These are phyloP conservation scores for Anastatus disparis DNA, from an alignment of 1,140 invertebrate species.

Conservation along the genomic window DNA sequence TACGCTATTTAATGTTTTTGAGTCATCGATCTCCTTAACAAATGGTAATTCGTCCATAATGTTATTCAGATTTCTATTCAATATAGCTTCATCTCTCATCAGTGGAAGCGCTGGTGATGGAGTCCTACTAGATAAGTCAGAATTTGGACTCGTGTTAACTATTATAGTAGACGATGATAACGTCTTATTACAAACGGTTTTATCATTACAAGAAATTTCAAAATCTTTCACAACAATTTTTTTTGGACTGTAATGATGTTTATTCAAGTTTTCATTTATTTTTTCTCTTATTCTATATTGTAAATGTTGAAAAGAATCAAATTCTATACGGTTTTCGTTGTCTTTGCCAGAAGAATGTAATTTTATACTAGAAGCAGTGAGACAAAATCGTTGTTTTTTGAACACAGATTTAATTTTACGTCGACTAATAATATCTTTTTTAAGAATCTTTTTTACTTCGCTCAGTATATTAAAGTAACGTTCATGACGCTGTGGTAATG, in stretches of 20 bases:
- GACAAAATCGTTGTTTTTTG: not conserved
- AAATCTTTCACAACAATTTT: not conserved
- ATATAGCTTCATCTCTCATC: not conserved
- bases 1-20: not conserved
- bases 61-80: not conserved
- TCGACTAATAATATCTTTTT: slow-evolving; percentile 4
- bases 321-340: not conserved
- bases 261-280: not conserved
- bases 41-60: not conserved
- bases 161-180: too few species aligned
- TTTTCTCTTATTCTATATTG: not conserved
- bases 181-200: too few species aligned
- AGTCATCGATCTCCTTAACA: not conserved
- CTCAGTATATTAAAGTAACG: not conserved
- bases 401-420: slow-evolving; percentile 14
- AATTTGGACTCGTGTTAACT: not conserved
- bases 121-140: not conserved
- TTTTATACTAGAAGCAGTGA: not conserved
- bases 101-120: not conserved
- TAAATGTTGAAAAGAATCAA: too few species aligned
- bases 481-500: not conserved
- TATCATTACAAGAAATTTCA: too few species aligned
- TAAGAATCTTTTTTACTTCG: slow-evolving; percentile 16
- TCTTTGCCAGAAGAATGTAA: not conserved
- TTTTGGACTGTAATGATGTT: not conserved